Evolutionary conservation across 2,113 vertebrate species (phyloP).

Genomic region (Brachyistius frenatus): DNA sequence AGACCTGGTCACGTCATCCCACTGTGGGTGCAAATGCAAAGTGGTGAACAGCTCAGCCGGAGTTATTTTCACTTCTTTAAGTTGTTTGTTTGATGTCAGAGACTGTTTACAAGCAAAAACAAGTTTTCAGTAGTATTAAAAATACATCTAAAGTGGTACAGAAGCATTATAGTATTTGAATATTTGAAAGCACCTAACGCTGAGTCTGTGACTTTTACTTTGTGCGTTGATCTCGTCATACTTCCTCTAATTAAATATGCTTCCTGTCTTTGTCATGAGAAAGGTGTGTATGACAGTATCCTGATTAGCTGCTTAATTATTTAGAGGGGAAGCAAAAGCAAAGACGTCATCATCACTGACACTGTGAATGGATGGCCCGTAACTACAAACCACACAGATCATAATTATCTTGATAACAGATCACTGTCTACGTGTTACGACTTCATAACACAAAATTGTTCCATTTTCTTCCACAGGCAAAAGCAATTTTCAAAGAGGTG

Average conservation of each 20-base stretch:
- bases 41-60: too few species aligned
- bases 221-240: conserved; percentile 22
- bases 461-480: conserved; percentile 72
- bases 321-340: conserved; percentile 47
- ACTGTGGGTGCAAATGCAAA: too few species aligned
- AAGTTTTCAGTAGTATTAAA: too few species aligned
- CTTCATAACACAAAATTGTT: neutral
- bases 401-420: conserved; percentile 19
- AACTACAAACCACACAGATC: conserved; percentile 15
- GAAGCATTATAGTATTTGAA: neutral
- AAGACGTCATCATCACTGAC: conserved; percentile 41
- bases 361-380: conserved; percentile 42
- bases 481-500: conserved; percentile 75
- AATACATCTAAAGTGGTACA: too few species aligned
- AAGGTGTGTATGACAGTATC: conserved; percentile 44
- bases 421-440: conserved; percentile 3
- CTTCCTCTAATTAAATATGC: conserved; percentile 45
- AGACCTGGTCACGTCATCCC: too few species aligned
- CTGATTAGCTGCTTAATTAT: conserved; percentile 72
- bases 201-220: neutral
- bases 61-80: too few species aligned
- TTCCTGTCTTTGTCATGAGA: conserved; percentile 41
- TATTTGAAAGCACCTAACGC: neutral
- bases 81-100: too few species aligned
- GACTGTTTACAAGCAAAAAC: too few species aligned